Conservation (phyloP, 2,113 vertebrate genomes). For the Thunnus maccoyii region DNA sequence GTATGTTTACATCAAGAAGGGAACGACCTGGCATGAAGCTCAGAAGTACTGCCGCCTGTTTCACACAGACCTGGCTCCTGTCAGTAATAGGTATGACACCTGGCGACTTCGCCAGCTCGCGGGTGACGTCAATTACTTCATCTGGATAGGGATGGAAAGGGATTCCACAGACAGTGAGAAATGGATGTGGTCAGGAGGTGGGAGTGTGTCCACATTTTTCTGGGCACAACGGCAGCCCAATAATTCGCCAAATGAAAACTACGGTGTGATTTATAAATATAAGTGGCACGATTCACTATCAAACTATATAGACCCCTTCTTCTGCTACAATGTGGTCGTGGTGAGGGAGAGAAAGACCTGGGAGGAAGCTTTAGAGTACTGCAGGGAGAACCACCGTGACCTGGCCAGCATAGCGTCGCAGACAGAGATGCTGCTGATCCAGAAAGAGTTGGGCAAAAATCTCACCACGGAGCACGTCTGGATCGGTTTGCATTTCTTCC, state of each 20-base stretch:
- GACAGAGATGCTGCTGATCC: slow-evolving; percentile 57
- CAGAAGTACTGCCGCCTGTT: not conserved
- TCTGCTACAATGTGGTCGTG: slow-evolving; percentile 40
- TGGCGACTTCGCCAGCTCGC: accelerated
- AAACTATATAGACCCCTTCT: accelerated
- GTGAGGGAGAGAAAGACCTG: slow-evolving; percentile 56
- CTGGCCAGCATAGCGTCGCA: slow-evolving; percentile 50
- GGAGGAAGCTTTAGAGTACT: slow-evolving; percentile 50
- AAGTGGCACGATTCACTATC: accelerated
- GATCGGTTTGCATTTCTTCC: slow-evolving; percentile 58
- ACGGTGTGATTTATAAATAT: accelerated
- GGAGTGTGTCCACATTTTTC: not conserved
- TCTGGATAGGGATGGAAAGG: slow-evolving; percentile 54
- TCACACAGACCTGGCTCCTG: slow-evolving; percentile 55
- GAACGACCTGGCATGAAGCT: not conserved
- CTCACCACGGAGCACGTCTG: not conserved
- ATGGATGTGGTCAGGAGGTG: slow-evolving; percentile 65
- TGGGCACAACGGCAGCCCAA: accelerated
- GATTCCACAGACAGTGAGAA: accelerated
- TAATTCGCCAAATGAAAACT: accelerated
- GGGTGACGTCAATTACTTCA: accelerated
- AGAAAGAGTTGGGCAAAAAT: not conserved
- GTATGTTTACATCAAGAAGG: not conserved
- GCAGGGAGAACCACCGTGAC: slow-evolving; percentile 32
- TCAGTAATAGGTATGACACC: not conserved